Conservation (phyloP, 1,140 invertebrate species). For the Tigriopus japonicus region DNA sequence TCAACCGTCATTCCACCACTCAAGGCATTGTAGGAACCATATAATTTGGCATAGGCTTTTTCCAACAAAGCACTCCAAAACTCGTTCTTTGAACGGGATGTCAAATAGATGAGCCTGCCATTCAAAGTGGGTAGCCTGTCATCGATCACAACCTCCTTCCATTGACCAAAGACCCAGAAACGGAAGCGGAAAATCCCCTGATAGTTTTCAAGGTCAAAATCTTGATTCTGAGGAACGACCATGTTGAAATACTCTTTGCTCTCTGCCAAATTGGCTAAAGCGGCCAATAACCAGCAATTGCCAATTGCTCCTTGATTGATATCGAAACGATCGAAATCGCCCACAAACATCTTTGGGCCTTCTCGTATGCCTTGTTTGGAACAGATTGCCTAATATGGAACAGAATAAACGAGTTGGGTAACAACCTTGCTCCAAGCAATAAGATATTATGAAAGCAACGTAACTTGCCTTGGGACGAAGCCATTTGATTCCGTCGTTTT, state of each 20-base stretch:
- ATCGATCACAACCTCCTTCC: constrained; percentile 33
- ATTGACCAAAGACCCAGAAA: constrained; percentile 25
- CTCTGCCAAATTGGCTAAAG: constrained; percentile 18
- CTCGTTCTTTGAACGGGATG: constrained; percentile 27
- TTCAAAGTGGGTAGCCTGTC: constrained; percentile 34
- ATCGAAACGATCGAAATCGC: constrained; percentile 34
- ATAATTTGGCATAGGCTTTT: constrained; percentile 30
- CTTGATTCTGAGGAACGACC: constrained; percentile 2
- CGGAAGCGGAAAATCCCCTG: constrained; percentile 20
- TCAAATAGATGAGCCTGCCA: constrained; percentile 32
- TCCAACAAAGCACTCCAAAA: constrained; percentile 31
- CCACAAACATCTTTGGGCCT: constrained; percentile 29
- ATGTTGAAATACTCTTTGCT: constrained; percentile 2
- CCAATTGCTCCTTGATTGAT: constrained; percentile 39
- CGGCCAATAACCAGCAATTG: constrained; percentile 44
- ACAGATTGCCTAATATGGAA: constrained; percentile 8
- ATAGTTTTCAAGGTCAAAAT: neutral
- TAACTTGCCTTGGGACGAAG: constrained; percentile 12
- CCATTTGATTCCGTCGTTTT: constrained; percentile 16
- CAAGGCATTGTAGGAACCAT: constrained; percentile 22
- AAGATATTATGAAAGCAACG: neutral
- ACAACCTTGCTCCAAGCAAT: no score
- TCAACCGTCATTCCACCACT: constrained; percentile 37
- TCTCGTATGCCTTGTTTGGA: neutral
- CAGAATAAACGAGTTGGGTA: no score